These are phyloP conservation scores for Temnothorax longispinosus DNA, from an alignment of 1,140 invertebrate species.

Conservation along the genomic window DNA sequence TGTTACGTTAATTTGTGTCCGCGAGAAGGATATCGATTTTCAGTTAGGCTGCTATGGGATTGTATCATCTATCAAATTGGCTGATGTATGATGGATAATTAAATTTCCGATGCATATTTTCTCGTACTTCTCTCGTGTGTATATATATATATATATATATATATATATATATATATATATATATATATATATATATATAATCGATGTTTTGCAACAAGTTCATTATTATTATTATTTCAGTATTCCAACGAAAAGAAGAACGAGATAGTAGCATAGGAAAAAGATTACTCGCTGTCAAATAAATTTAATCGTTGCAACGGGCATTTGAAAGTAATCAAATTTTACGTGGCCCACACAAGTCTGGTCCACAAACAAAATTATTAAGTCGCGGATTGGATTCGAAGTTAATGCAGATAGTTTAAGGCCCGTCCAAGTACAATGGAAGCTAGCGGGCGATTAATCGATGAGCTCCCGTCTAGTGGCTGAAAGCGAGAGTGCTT, in stretches of 20 bases:
- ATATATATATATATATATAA: neutral
- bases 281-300: neutral
- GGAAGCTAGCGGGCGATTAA: conserved; percentile 62
- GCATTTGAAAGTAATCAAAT: too few relatives aligned
- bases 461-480: conserved; percentile 66
- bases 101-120: neutral
- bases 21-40: neutral
- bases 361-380: conserved; percentile 40
- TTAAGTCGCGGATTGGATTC: conserved; percentile 39
- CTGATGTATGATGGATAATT: neutral
- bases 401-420: conserved; percentile 52
- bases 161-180: too few relatives aligned
- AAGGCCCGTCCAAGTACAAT: conserved; percentile 47
- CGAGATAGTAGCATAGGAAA: neutral
- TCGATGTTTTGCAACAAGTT: neutral
- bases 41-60: neutral
- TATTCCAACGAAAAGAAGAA: neutral
- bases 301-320: neutral
- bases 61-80: neutral
- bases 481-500: conserved; percentile 69
- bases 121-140: neutral
- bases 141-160: too few relatives aligned
- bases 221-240: neutral
- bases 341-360: neutral
- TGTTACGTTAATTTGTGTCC: neutral